phyloP scores from a whole-genome alignment of 1,140 invertebrate species.

The Nymphalis io region DNA sequence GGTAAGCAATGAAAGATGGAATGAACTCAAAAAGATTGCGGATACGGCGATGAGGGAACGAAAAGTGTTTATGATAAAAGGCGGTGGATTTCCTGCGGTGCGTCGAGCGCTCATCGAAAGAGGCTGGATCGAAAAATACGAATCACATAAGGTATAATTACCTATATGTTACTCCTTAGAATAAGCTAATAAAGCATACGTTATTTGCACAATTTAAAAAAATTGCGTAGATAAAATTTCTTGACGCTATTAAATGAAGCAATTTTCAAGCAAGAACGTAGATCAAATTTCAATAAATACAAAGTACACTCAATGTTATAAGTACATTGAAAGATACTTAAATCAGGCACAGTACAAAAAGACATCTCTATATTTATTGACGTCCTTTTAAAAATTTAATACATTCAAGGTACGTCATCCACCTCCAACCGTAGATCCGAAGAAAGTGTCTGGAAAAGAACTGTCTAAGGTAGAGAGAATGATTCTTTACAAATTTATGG shows the following conservation, averaged over 20 bases:
- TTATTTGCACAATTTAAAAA: no score
- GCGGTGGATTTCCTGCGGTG: constrained; percentile 79
- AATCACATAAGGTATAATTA: constrained; percentile 76
- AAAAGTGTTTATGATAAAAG: constrained; percentile 79
- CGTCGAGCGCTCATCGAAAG: constrained; percentile 81
- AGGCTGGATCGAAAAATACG: constrained; percentile 85
- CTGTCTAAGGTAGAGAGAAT: constrained; percentile 78
- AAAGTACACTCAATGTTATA: no score
- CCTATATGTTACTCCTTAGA: neutral
- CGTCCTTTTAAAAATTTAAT: constrained; percentile 8
- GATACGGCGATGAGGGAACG: constrained; percentile 75
- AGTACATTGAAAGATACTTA: no score
- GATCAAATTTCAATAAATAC: no score
- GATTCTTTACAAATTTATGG: constrained; percentile 84
- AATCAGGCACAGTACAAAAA: no score
- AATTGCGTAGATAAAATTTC: no score
- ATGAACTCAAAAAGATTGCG: constrained; percentile 76
- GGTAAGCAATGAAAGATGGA: constrained; percentile 76
- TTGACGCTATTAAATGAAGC: no score
- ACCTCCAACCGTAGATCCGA: constrained; percentile 78
- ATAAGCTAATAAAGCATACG: no score
- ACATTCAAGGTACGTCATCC: constrained; percentile 71
- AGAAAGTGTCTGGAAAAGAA: constrained; percentile 65
- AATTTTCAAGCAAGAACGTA: no score
- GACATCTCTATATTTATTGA: no score